phyloP scores from a whole-genome alignment of 2,113 vertebrate species.

The Dicerorhinus sumatrensis region DNA sequence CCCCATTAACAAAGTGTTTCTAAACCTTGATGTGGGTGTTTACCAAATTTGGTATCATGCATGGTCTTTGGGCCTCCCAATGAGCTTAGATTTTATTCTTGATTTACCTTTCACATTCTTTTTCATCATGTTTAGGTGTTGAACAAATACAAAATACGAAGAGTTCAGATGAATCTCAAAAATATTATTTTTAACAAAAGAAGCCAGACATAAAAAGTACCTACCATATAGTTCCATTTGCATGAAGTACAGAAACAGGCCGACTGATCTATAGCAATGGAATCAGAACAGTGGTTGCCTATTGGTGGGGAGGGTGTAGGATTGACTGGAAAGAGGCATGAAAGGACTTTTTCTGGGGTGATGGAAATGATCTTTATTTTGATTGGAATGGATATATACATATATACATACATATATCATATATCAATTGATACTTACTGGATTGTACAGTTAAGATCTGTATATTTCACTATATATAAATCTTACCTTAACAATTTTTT shows the following conservation, averaged over 20 bases:
- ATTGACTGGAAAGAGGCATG: neutral
- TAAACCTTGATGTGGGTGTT: neutral
- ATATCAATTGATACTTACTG: neutral
- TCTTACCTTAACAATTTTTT: neutral
- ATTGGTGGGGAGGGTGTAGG: neutral
- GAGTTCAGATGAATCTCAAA: neutral
- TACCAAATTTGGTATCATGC: neutral
- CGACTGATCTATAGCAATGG: neutral
- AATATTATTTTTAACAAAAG: constrained; percentile 1
- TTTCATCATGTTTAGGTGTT: neutral
- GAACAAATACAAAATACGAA: neutral
- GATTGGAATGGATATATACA: neutral
- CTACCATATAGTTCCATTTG: neutral
- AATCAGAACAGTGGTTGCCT: neutral
- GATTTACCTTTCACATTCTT: neutral
- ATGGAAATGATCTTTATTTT: neutral
- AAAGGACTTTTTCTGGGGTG: neutral
- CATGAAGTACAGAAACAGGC: neutral
- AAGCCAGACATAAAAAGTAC: neutral
- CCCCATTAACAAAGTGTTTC: neutral
- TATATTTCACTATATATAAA: neutral
- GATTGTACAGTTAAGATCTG: neutral
- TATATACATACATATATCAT: neutral
- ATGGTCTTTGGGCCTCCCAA: neutral
- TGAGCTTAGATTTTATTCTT: neutral